Percentiles rank a stretch among this genome's conserved stretches.
These are phyloP conservation scores for Lagopus leucura DNA, from an alignment of 2,113 vertebrate genomes.

Conservation along the genomic window DNA sequence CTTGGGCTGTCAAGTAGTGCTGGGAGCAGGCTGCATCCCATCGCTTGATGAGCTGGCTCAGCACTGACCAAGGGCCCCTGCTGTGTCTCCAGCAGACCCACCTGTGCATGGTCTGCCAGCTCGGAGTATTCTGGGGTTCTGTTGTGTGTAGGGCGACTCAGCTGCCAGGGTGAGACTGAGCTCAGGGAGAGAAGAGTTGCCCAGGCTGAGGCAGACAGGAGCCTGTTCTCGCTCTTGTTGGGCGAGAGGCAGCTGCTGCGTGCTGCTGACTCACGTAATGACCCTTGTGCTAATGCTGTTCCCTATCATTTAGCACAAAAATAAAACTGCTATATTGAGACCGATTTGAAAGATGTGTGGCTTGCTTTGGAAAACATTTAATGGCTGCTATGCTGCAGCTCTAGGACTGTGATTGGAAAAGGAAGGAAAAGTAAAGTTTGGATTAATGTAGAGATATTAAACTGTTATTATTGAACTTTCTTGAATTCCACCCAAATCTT, in stretches of 20 bases:
- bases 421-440: constrained; percentile 27
- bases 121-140: background rate
- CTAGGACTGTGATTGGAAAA: background rate
- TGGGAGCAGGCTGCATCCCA: background rate
- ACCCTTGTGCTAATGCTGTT: constrained; percentile 44
- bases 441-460: background rate
- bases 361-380: constrained; percentile 22
- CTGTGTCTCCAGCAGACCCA: background rate
- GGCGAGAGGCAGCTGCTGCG: background rate
- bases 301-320: constrained; percentile 61
- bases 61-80: fast-evolving
- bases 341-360: background rate
- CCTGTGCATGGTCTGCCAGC: fast-evolving
- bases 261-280: constrained; percentile 62
- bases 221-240: background rate
- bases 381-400: background rate
- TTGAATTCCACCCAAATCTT: background rate
- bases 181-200: background rate
- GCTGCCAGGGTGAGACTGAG: background rate
- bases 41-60: background rate
- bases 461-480: constrained; percentile 2
- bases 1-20: background rate
- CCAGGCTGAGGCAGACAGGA: background rate
- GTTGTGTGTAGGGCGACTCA: background rate
- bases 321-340: constrained; percentile 56